Percentiles rank a stretch among this genome's conserved stretches.
phyloP scores from a whole-genome alignment of 2,888 invertebrate species.

The Ptychoptera albimana region DNA sequence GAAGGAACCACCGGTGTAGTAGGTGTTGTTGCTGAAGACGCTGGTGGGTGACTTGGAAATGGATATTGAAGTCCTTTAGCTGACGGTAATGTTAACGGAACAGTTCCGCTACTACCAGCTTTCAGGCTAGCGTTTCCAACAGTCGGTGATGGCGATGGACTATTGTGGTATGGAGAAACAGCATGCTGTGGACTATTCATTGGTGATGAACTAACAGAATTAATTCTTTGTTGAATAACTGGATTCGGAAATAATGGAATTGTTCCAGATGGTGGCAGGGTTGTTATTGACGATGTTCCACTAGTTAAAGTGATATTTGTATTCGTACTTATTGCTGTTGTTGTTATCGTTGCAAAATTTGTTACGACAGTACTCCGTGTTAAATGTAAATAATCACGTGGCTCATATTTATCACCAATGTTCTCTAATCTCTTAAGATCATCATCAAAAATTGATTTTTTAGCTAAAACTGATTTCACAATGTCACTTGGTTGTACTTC shows the following conservation, averaged over 20 bases:
- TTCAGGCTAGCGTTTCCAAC: constrained; percentile 1
- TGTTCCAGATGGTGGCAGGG: constrained; percentile 3
- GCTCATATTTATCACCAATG: constrained; percentile 68
- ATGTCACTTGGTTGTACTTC: constrained; percentile 86
- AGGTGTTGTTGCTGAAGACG: constrained; percentile 22
- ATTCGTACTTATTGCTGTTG: constrained; percentile 22
- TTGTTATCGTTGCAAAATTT: background rate
- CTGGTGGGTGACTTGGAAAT: constrained; percentile 60
- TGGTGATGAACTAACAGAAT: constrained; percentile 18
- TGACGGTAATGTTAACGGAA: constrained; percentile 13
- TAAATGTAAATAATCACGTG: constrained; percentile 23
- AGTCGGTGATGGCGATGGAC: constrained; percentile 27
- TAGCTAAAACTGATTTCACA: constrained; percentile 78
- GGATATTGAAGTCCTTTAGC: constrained; percentile 49
- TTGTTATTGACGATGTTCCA: constrained; percentile 3
- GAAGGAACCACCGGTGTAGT: constrained; percentile 28
- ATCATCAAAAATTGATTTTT: constrained; percentile 90
- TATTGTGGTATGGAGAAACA: constrained; percentile 24
- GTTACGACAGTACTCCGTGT: constrained; percentile 1
- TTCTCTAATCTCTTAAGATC: constrained; percentile 85
- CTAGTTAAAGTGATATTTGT: constrained; percentile 12
- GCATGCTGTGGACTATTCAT: constrained; percentile 31
- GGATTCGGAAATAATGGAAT: no score
- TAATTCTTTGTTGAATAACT: no score
- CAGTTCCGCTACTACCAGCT: constrained; percentile 5